Evolutionary conservation across 2,797 vertebrate species (phyloP), one percentile per base, ranked within the genome.

Genomic region (Apogon talboti): DNA sequence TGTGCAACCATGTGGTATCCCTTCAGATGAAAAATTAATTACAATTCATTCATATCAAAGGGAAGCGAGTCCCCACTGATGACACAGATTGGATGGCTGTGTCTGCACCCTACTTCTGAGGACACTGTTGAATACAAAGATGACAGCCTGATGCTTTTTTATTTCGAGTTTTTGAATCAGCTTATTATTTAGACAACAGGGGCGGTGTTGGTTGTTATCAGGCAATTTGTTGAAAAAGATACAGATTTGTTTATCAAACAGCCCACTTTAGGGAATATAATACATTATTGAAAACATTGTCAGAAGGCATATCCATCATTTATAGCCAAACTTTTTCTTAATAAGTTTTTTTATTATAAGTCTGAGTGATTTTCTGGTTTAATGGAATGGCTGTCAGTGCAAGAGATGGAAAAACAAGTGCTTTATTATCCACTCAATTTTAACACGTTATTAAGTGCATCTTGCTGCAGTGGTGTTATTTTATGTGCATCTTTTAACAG

Each of bases 21-120:
- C 70, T 81, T 84, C 15, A 69, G 74, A 91, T 90, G 75, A 89
- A 90, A 88, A 85, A 90, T 89, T 74, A 72, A 92, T 89, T 82
- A 78, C 58, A 61, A 79, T 83, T 83, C 81, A 89, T 88, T 88
- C 71, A 90, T 86, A 87, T 91, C 79, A 87, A 90, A 89, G 82
- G 71, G 68, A 83, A 70, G 76, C 73, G 59, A 72, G 76, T 80
- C 63, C 71, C 78, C 46, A 73, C 60, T 72, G 63, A 76, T 76
- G 81, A 82, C 76, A 82, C 63, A 72, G 72, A 85, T 83, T 78
- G 81, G 70, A 68, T 43, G 10, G 60, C 56, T 77, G 76, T 70
- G 73, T 86, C 73, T 85, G 74, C 48, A 78, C 30, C 57, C 77
- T 75, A 28, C 50, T 83, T 83, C 65, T 74, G 68, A 74, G 74